Conservation (phyloP, 2,113 vertebrate genomes). For the Erythrolamprus reginae region DNA sequence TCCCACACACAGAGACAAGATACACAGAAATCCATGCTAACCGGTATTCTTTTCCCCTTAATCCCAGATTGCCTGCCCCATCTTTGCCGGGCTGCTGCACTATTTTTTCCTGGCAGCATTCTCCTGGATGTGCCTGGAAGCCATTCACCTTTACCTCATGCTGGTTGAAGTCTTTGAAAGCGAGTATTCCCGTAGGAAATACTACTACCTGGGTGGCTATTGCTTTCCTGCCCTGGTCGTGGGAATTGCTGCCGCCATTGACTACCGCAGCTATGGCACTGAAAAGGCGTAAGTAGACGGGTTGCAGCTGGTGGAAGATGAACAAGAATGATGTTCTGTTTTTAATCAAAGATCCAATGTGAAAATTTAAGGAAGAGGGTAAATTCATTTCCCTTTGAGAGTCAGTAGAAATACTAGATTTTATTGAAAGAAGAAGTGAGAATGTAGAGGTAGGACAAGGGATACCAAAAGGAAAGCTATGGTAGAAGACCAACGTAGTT, state of each 20-base stretch:
- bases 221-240: conserved; percentile 90
- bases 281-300: conserved; percentile 84
- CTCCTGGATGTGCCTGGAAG: conserved; percentile 92
- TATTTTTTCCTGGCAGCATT: conserved; percentile 94
- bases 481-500: not conserved
- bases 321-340: not conserved
- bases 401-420: not conserved
- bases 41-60: not conserved
- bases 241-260: conserved; percentile 86
- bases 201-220: conserved; percentile 92
- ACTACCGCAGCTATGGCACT: conserved; percentile 93
- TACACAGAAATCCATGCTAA: not conserved
- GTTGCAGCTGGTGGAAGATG: not conserved
- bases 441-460: too few relatives aligned
- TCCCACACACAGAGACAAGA: not conserved
- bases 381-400: not conserved
- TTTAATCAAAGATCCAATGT: not conserved
- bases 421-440: not conserved
- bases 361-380: not conserved
- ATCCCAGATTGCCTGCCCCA: conserved; percentile 83
- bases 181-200: conserved; percentile 87
- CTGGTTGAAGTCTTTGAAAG: conserved; percentile 91
- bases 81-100: conserved; percentile 88
- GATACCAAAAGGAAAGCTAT: not conserved
- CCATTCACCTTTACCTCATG: conserved; percentile 90